phyloP scores from a whole-genome alignment of 2,113 vertebrate species.

The Tilapia sparmanii region DNA sequence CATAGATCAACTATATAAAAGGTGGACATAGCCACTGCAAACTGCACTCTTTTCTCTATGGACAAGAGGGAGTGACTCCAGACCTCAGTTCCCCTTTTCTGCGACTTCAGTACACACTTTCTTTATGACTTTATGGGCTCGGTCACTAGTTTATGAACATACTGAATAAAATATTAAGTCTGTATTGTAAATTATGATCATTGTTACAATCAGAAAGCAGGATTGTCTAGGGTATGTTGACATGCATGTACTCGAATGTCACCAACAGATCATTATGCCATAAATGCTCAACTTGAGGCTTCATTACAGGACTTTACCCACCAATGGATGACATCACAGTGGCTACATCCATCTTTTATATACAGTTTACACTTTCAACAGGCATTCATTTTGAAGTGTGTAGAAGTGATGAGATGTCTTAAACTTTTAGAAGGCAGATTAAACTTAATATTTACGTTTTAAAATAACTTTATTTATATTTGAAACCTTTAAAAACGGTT shows the following conservation, averaged over 20 bases:
- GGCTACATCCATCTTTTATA: neutral
- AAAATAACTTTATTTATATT: neutral
- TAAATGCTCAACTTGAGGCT: neutral
- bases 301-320: neutral
- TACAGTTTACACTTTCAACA: neutral
- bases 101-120: neutral
- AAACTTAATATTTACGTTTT: rapidly evolving
- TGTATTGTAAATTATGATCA: neutral
- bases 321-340: neutral
- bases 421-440: neutral
- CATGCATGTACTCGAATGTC: neutral
- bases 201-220: neutral
- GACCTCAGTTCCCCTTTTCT: neutral
- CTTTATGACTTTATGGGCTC: neutral
- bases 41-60: neutral
- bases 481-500: neutral
- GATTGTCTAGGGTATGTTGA: neutral
- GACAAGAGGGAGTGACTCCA: neutral
- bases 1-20: neutral
- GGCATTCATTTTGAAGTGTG: neutral
- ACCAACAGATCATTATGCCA: neutral
- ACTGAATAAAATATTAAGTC: neutral
- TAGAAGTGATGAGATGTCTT: neutral
- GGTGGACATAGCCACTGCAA: neutral
- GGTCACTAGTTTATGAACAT: neutral